Evolutionary conservation across 2,113 vertebrate genomes (phyloP).

Genomic region (Istiophorus platypterus): DNA sequence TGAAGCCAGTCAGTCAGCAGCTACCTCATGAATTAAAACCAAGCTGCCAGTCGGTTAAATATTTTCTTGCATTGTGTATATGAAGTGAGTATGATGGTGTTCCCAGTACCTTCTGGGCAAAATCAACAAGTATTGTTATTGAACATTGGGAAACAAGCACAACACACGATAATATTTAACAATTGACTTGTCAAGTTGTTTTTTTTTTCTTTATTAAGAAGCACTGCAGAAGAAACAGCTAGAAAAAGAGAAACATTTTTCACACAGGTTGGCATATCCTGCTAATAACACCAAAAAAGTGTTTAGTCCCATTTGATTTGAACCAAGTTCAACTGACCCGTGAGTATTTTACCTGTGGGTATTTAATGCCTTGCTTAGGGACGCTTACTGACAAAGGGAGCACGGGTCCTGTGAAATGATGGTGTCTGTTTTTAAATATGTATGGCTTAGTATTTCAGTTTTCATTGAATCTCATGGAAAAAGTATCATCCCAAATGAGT

Average conservation of each 20-base stretch:
- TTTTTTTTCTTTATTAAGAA: not conserved
- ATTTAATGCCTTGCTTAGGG: not conserved
- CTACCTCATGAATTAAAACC: constrained; percentile 24
- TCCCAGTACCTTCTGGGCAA: constrained; percentile 43
- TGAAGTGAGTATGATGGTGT: too few species aligned
- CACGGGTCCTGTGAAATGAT: not conserved
- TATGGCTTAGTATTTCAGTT: not conserved
- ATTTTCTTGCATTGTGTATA: constrained; percentile 36
- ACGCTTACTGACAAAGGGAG: not conserved
- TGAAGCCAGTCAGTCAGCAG: constrained; percentile 35
- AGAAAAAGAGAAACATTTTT: constrained; percentile 1
- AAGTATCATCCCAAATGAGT: not conserved
- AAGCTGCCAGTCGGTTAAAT: constrained; percentile 2
- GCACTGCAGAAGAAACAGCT: not conserved
- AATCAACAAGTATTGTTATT: constrained; percentile 11
- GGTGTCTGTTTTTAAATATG: not conserved
- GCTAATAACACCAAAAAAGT: not conserved
- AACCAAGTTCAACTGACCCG: not conserved
- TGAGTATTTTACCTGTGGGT: constrained; percentile 10
- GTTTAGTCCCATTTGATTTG: constrained; percentile 13
- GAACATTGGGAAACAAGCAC: constrained; percentile 38
- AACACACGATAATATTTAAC: constrained; percentile 17
- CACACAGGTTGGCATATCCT: not conserved
- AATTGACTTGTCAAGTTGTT: not conserved
- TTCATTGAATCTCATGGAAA: constrained; percentile 10